Evolutionary conservation across 1,140 invertebrate genomes (phyloP), one percentile per base, ranked within the genome.

Genomic region (Nasonia giraulti): DNA sequence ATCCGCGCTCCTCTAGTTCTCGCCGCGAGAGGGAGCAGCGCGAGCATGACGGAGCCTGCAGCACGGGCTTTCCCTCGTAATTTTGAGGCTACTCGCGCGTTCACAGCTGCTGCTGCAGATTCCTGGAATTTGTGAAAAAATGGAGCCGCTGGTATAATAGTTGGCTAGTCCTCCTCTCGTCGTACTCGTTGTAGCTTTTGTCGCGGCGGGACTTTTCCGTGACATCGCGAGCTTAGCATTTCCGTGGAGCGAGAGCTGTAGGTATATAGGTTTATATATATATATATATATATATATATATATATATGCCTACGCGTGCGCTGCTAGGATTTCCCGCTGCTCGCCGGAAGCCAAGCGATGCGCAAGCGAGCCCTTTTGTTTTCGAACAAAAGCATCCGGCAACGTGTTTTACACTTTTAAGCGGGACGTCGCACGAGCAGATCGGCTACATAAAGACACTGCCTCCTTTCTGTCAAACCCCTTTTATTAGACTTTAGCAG

Each of bases 361-460:
- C 83, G 50, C 83, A 71, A 83, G 82, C 76, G 20, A 33, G 10
- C 75, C 75, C 82, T 84, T 86, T 86, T 83, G 76, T 86, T 84
- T 84, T 75, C 69, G 82, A 84, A 86, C 85, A 86, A 86, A 86
- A 82, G 85, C 85, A 84, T 86, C 84, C 68, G 78, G 80, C 78
- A 86, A 81, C 71, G 73, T 84, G 82, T 86, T 83, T 86, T 86
- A 80, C 80, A 85, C 62, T 85, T 85, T 85, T 82, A 14, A 82
- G 62, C 75, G 20, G 78, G 66, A 31, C 27, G 33, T n/a, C 55
- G 55, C 17, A 2, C n/a, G 14, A 23, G 33, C 31, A 82, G 73
- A 62, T 62, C n/a, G 50, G 8, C 55, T 20, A 17, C 37, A 62
- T 47, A 50, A 40, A 37, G 71, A 71, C 68, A 23, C 6, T 17